Conservation (phyloP, 2,888 invertebrate species). For the Ectropis crepuscularia region DNA sequence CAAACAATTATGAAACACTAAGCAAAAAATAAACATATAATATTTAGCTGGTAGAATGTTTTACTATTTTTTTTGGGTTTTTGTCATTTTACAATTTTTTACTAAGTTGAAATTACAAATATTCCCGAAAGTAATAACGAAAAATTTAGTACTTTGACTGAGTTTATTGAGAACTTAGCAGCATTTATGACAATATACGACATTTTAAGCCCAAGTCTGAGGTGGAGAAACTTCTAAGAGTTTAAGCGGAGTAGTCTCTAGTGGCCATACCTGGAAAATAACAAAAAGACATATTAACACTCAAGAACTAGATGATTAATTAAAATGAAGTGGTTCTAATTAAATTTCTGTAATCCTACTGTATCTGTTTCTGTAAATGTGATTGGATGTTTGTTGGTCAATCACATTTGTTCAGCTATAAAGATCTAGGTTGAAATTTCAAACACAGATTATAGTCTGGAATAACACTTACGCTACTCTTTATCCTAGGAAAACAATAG, state of each 20-base stretch:
- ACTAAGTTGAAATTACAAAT: slow-evolving; percentile 53
- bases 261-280: slow-evolving; percentile 81
- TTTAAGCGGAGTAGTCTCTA: slow-evolving; percentile 56
- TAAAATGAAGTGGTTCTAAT: too few relatives aligned
- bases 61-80: slow-evolving; percentile 64
- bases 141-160: slow-evolving; percentile 64
- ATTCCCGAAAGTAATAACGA: slow-evolving; percentile 68
- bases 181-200: slow-evolving; percentile 52
- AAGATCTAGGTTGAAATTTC: too few relatives aligned
- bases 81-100: slow-evolving; percentile 56
- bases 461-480: not conserved
- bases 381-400: too few relatives aligned
- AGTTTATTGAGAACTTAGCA: slow-evolving; percentile 72
- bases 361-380: too few relatives aligned
- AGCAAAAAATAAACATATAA: slow-evolving; percentile 59
- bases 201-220: slow-evolving; percentile 61
- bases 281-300: slow-evolving; percentile 16
- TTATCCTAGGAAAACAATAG: too few relatives aligned
- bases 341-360: too few relatives aligned
- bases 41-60: slow-evolving; percentile 55
- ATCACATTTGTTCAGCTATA: too few relatives aligned
- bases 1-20: not conserved
- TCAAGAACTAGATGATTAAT: not conserved
- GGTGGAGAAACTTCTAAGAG: slow-evolving; percentile 43
- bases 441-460: slow-evolving; percentile 5